Conservation (phyloP, 64 coral and sea anemone genomes). For the Stichodactyla mertensii region DNA sequence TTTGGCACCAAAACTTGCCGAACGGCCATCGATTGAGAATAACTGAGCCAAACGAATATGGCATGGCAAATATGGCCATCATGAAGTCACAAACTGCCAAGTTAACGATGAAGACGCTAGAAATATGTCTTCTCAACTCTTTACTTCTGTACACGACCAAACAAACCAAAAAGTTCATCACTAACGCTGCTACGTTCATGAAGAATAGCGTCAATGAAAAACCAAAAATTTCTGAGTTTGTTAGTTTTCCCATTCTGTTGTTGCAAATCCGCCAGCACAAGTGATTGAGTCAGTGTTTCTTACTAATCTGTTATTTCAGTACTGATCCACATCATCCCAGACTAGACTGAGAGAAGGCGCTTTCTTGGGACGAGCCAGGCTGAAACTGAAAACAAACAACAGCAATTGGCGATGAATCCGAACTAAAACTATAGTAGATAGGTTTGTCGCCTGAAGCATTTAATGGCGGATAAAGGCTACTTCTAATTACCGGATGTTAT, state of each 20-base stretch:
- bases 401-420: not conserved
- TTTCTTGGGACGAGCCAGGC: not conserved
- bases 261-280: not conserved
- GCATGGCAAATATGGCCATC: conserved; percentile 92
- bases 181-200: conserved; percentile 77
- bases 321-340: too few species aligned
- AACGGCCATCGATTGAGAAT: conserved; percentile 73
- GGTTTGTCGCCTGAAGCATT: not conserved
- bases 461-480: not conserved
- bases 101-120: conserved; percentile 94
- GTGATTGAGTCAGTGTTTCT: too few species aligned
- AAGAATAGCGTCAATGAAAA: conserved; percentile 63
- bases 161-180: conserved; percentile 94
- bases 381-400: not conserved
- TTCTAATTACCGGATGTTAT: not conserved
- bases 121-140: conserved; percentile 74
- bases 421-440: not conserved
- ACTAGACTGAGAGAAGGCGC: not conserved
- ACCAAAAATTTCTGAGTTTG: conserved; percentile 52
- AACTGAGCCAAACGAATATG: conserved; percentile 79
- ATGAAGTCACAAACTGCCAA: conserved; percentile 93
- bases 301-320: too few species aligned
- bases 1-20: conserved; percentile 70
- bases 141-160: conserved; percentile 92
- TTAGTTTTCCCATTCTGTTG: conserved; percentile 36